Evolutionary conservation across 2,797 vertebrate species (phyloP).

Genomic region (Arctocebus calabarensis): DNA sequence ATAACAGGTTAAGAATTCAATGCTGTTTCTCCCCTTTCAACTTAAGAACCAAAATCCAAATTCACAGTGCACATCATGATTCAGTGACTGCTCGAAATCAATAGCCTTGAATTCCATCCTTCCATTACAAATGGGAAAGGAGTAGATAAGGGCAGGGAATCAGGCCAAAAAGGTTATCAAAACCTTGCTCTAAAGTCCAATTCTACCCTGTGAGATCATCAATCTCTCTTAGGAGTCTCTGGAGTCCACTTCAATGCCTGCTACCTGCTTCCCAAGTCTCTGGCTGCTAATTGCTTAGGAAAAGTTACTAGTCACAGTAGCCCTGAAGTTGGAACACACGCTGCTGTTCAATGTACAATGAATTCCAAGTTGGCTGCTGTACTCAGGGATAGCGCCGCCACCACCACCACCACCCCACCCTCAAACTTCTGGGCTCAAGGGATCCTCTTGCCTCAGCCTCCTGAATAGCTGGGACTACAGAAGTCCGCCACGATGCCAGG

Average conservation of each 20-base stretch:
- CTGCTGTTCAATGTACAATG: conserved; percentile 68
- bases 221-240: not conserved
- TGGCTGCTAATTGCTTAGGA: conserved; percentile 48
- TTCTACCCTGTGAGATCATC: not conserved
- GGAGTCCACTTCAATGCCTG: not conserved
- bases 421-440: too few relatives aligned
- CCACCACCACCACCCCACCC: too few relatives aligned
- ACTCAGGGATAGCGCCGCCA: too few relatives aligned
- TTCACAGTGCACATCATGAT: conserved; percentile 70
- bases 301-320: conserved; percentile 38
- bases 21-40: conserved; percentile 7
- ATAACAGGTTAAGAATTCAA: conserved; percentile 6
- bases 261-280: conserved; percentile 53
- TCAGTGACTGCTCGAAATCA: conserved; percentile 77
- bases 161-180: conserved; percentile 61
- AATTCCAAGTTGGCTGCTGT: conserved; percentile 49
- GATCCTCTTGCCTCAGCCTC: too few relatives aligned
- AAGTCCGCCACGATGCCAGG: too few relatives aligned
- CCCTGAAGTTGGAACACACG: conserved; percentile 57
- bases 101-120: conserved; percentile 78
- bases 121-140: conserved; percentile 78
- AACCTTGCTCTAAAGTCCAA: not conserved
- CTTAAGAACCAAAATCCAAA: conserved; percentile 65
- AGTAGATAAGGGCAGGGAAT: conserved; percentile 66
- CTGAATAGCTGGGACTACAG: too few relatives aligned